Evolutionary conservation across 1,140 invertebrate species (phyloP).

Genomic region (Melipona quadrifasciata): DNA sequence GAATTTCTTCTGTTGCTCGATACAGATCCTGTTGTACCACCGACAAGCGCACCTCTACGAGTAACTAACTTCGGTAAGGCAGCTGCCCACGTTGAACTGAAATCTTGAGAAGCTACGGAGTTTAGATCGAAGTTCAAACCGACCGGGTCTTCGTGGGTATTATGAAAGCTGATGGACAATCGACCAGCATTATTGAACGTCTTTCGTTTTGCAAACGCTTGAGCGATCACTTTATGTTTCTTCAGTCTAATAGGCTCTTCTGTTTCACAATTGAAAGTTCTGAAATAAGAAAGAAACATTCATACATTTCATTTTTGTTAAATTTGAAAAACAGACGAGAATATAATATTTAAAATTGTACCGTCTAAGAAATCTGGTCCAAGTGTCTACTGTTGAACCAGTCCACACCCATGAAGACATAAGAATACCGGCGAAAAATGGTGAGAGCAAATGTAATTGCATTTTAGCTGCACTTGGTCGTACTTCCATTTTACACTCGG

Average conservation of each 20-base stretch:
- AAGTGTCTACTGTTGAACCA: conserved; percentile 89
- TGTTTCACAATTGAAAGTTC: conserved; percentile 84
- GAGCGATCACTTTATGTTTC: conserved; percentile 95
- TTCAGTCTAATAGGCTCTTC: conserved; percentile 89
- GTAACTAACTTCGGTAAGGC: conserved; percentile 93
- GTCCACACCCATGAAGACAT: conserved; percentile 98
- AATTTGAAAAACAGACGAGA: not conserved
- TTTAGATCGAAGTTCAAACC: conserved; percentile 93
- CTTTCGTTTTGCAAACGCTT: conserved; percentile 93
- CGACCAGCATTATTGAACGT: conserved; percentile 91
- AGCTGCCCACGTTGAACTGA: conserved; percentile 93
- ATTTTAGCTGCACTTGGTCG: conserved; percentile 91
- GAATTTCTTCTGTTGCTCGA: conserved; percentile 85
- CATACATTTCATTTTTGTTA: not conserved
- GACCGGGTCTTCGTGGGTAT: conserved; percentile 93
- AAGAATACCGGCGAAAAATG: conserved; percentile 92
- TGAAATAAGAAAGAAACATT: conserved; percentile 49
- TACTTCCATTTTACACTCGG: conserved; percentile 85
- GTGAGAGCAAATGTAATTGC: conserved; percentile 90
- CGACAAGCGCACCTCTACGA: conserved; percentile 89
- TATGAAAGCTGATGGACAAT: conserved; percentile 93
- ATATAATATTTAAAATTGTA: conserved; percentile 74
- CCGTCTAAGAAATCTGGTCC: conserved; percentile 92
- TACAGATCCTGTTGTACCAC: conserved; percentile 83
- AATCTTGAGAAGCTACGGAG: conserved; percentile 88